Conservation (phyloP, 1,140 invertebrate species). For the Amyelois transitella region DNA sequence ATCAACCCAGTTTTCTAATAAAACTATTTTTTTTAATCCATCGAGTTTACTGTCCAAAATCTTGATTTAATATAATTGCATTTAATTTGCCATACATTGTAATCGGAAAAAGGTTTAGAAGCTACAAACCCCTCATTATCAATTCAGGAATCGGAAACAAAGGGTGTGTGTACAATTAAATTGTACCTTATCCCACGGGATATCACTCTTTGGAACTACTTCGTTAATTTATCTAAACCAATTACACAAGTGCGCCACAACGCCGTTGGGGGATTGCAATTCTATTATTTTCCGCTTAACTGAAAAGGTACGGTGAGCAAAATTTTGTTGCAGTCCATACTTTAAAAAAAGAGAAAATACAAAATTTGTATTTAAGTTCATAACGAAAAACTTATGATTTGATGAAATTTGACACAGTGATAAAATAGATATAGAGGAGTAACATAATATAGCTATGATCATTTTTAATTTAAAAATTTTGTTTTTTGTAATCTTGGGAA, state of each 20-base stretch:
- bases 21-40: not conserved
- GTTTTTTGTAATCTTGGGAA: no score
- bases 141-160: conserved; percentile 17
- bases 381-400: no score
- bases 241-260: conserved; percentile 51
- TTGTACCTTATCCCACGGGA: conserved; percentile 26
- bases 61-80: not conserved
- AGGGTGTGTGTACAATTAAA: conserved; percentile 28
- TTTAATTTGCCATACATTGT: not conserved
- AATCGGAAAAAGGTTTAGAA: not conserved
- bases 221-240: conserved; percentile 67
- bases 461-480: no score
- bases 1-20: no score
- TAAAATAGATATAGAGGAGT: no score
- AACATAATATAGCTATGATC: no score
- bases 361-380: no score
- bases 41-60: not conserved
- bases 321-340: no score
- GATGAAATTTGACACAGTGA: no score
- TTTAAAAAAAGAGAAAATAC: no score
- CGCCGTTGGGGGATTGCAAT: conserved; percentile 34
- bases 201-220: conserved; percentile 57
- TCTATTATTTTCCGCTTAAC: conserved; percentile 48
- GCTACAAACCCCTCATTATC: conserved; percentile 7
- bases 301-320: conserved; percentile 32